Evolutionary conservation across 2,113 vertebrate species (phyloP).

Genomic region (Plecturocebus donacophilus): DNA sequence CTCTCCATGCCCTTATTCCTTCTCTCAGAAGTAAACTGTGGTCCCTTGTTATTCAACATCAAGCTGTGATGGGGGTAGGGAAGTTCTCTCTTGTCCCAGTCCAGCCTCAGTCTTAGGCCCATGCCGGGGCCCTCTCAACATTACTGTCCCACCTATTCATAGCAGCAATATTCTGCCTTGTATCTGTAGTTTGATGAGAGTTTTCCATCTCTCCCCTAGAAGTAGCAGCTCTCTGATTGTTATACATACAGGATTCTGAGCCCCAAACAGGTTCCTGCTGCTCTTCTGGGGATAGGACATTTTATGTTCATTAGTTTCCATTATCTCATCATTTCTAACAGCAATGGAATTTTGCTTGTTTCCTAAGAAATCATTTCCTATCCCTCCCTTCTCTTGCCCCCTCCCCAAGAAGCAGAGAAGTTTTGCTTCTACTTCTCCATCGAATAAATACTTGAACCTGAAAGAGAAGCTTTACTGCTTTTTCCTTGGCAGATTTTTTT

Average conservation of each 20-base stretch:
- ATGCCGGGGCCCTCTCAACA: not conserved
- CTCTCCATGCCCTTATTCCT: not conserved
- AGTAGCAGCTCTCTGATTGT: not conserved
- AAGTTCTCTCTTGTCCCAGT: not conserved
- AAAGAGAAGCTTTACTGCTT: not conserved
- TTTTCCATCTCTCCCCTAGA: not conserved
- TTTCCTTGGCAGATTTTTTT: not conserved
- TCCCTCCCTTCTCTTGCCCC: not conserved
- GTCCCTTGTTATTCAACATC: not conserved
- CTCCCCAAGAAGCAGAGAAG: not conserved
- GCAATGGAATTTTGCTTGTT: not conserved
- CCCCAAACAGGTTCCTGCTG: not conserved
- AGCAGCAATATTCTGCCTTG: not conserved
- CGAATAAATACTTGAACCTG: not conserved
- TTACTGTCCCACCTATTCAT: not conserved
- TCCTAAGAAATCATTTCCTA: not conserved
- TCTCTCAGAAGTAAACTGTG: not conserved
- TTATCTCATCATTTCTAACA: not conserved
- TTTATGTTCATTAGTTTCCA: not conserved
- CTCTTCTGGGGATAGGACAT: rapidly evolving
- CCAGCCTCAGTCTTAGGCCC: not conserved
- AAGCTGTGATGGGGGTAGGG: not conserved
- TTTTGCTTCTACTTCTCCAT: not conserved
- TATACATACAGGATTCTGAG: not conserved
- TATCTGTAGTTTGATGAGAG: not conserved